Conservation (phyloP, 2,888 invertebrate genomes). For the Drosophila monieri region DNA sequence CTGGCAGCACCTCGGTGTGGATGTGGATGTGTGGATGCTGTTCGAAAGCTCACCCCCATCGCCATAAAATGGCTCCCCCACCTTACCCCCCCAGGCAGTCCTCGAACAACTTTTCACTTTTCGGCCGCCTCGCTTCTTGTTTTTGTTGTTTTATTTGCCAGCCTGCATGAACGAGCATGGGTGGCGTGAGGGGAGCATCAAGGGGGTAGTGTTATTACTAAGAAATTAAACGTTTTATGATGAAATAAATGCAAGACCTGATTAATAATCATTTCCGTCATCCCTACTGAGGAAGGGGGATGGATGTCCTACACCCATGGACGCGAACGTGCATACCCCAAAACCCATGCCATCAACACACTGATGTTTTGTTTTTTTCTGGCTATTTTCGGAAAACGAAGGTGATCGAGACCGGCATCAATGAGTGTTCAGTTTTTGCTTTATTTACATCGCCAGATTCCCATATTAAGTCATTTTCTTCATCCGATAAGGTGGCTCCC, state of each 20-base stretch:
- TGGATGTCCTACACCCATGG: background rate
- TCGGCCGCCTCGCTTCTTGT: slow-evolving; percentile 37
- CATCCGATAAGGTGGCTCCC: slow-evolving; percentile 5
- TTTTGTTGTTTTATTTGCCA: slow-evolving; percentile 25
- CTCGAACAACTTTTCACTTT: slow-evolving; percentile 59
- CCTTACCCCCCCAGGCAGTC: slow-evolving; percentile 3
- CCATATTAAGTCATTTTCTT: slow-evolving; percentile 25
- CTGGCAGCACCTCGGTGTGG: slow-evolving; percentile 51
- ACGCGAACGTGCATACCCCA: slow-evolving; percentile 13
- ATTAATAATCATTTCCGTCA: too few relatives aligned
- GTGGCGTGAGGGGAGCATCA: background rate
- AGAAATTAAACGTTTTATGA: too few relatives aligned
- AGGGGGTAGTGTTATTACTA: background rate
- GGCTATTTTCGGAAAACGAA: slow-evolving; percentile 40
- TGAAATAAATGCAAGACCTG: too few relatives aligned
- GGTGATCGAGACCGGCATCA: slow-evolving; percentile 44
- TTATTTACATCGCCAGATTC: slow-evolving; percentile 21
- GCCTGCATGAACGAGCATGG: background rate
- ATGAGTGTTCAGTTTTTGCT: slow-evolving; percentile 27
- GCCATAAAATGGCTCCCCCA: slow-evolving; percentile 12
- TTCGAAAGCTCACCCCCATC: slow-evolving; percentile 43
- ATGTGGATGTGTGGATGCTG: slow-evolving; percentile 69
- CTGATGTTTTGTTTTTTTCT: slow-evolving; percentile 39
- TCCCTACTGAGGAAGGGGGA: background rate
- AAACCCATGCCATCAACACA: background rate